phyloP scores from a whole-genome alignment of 2,888 invertebrate species.

The Schrankia costaestrigalis region DNA sequence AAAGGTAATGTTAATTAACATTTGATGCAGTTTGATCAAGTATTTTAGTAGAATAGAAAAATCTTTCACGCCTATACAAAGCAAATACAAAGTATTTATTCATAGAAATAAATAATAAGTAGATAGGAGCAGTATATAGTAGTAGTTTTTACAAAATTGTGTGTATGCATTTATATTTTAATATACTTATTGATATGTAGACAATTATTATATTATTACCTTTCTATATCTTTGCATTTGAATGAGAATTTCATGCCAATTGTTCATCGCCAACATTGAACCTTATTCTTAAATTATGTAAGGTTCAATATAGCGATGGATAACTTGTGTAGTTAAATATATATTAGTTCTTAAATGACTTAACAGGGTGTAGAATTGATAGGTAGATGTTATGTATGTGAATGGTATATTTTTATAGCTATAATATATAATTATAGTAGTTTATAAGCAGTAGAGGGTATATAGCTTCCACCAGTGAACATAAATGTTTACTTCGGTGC shows the following conservation, averaged over 20 bases:
- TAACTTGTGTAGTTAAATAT: slow-evolving; percentile 27
- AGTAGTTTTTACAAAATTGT: slow-evolving; percentile 63
- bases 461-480: slow-evolving; percentile 48
- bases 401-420: slow-evolving; percentile 50
- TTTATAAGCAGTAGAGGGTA: slow-evolving; percentile 56
- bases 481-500: slow-evolving; percentile 33
- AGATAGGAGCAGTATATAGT: slow-evolving; percentile 57
- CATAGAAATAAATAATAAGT: slow-evolving; percentile 35
- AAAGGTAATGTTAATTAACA: too few relatives aligned
- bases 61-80: slow-evolving; percentile 21
- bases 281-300: slow-evolving; percentile 26
- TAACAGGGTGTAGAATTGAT: slow-evolving; percentile 57
- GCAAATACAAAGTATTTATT: slow-evolving; percentile 12
- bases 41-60: too few relatives aligned
- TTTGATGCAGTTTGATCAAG: too few relatives aligned
- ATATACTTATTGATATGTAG: slow-evolving; percentile 53
- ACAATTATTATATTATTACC: slow-evolving; percentile 41
- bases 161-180: slow-evolving; percentile 61
- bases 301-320: slow-evolving; percentile 36
- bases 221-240: slow-evolving; percentile 49
- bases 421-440: slow-evolving; percentile 43
- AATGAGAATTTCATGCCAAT: slow-evolving; percentile 36
- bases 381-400: slow-evolving; percentile 79
- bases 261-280: slow-evolving; percentile 32
- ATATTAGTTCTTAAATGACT: slow-evolving; percentile 29